Conservation (phyloP, 2,113 vertebrate genomes). For the Elanus axillaris region DNA sequence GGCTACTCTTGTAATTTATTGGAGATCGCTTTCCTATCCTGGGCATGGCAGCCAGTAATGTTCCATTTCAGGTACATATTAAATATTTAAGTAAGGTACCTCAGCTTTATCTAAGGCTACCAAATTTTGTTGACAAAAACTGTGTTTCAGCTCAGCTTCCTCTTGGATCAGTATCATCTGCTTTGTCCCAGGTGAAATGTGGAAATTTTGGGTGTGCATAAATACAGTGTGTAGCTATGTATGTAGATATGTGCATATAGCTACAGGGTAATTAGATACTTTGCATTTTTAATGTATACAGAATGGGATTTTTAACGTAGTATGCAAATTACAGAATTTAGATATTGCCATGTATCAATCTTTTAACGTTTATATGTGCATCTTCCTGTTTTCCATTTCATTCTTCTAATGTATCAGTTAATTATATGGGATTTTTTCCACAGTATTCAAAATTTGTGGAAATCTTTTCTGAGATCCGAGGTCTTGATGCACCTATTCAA, state of each 20-base stretch:
- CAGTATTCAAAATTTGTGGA: neutral
- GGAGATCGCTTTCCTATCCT: neutral
- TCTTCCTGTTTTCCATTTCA: neutral
- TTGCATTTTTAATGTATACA: neutral
- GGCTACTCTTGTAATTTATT: neutral
- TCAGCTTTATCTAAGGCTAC: neutral
- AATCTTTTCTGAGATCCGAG: neutral
- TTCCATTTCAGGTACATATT: neutral
- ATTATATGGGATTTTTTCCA: neutral
- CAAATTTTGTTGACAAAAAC: neutral
- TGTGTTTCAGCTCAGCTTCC: neutral
- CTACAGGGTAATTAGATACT: neutral
- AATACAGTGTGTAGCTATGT: neutral
- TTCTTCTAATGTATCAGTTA: neutral
- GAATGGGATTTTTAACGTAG: neutral
- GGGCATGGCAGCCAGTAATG: neutral
- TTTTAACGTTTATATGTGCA: neutral
- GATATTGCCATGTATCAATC: neutral
- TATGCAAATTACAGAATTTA: neutral
- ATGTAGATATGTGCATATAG: neutral
- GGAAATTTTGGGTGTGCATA: neutral
- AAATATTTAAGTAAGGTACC: neutral
- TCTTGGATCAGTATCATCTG: neutral
- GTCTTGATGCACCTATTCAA: neutral
- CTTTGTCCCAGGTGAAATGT: neutral